These are phyloP conservation scores for Heliconius ethilla DNA, from an alignment of 2,888 invertebrate genomes.

Conservation along the genomic window DNA sequence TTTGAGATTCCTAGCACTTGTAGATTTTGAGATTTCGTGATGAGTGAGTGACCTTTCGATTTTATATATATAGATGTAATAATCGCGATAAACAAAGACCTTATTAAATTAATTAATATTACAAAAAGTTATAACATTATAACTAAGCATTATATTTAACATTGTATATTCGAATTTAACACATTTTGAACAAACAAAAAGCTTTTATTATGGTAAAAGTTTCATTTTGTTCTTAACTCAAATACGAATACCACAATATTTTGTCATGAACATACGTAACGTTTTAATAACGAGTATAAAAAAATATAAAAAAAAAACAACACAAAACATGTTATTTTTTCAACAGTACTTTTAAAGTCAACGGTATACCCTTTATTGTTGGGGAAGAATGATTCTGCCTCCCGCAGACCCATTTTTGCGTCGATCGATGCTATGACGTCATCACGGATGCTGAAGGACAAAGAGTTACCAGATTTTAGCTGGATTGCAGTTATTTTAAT, in stretches of 20 bases:
- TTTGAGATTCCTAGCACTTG: no score
- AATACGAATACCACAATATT: slow-evolving; percentile 3
- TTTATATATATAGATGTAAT: no score
- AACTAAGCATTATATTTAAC: neutral
- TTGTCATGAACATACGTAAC: slow-evolving; percentile 11
- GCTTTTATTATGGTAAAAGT: neutral
- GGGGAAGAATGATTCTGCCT: slow-evolving; percentile 42
- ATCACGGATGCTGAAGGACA: slow-evolving; percentile 56
- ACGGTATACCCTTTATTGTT: slow-evolving; percentile 43
- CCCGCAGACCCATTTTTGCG: slow-evolving; percentile 51
- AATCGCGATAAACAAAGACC: no score
- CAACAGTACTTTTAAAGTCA: slow-evolving; percentile 37
- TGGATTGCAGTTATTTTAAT: slow-evolving; percentile 11
- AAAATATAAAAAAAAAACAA: neutral
- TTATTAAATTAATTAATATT: no score
- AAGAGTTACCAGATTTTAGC: slow-evolving; percentile 27
- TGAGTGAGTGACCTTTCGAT: no score
- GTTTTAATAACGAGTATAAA: slow-evolving; percentile 16
- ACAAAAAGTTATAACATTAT: no score
- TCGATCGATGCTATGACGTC: slow-evolving; percentile 79
- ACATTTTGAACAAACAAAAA: neutral
- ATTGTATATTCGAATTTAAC: neutral
- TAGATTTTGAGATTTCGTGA: no score
- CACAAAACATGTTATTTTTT: slow-evolving; percentile 16
- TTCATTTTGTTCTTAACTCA: slow-evolving; percentile 13